These are phyloP conservation scores for Andricus quercusramuli DNA, from an alignment of 2,888 invertebrate genomes.

Conservation along the genomic window DNA sequence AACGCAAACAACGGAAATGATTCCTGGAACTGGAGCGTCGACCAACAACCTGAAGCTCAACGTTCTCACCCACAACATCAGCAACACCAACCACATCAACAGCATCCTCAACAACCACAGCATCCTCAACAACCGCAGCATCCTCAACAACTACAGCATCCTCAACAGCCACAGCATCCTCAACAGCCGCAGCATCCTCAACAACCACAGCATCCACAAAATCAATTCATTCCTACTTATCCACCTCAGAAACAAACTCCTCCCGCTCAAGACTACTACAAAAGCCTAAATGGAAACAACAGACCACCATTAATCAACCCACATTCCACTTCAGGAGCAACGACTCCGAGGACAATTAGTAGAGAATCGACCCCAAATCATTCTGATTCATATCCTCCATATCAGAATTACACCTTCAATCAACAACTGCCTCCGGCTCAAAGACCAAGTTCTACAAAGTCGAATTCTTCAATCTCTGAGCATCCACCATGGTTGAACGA, in stretches of 20 bases:
- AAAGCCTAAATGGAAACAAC: constrained; percentile 73
- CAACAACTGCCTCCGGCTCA: constrained; percentile 62
- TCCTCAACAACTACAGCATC: constrained; percentile 41
- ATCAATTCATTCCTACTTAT: constrained; percentile 62
- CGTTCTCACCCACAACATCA: constrained; percentile 52
- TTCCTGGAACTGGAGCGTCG: constrained; percentile 76
- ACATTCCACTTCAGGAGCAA: constrained; percentile 58
- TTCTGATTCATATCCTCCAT: constrained; percentile 64
- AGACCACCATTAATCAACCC: constrained; percentile 59
- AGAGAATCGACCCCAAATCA: constrained; percentile 66
- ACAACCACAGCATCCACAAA: constrained; percentile 45
- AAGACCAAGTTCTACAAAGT: constrained; percentile 57
- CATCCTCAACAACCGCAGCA: constrained; percentile 43
- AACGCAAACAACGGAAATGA: constrained; percentile 71
- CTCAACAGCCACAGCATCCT: constrained; percentile 56
- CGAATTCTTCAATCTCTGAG: constrained; percentile 53
- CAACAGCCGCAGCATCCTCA: constrained; percentile 51
- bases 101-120: constrained; percentile 49
- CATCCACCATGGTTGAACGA: constrained; percentile 62
- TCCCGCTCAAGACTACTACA: constrained; percentile 69
- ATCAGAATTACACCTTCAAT: constrained; percentile 64
- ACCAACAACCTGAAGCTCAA: constrained; percentile 69
- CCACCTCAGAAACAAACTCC: constrained; percentile 63
- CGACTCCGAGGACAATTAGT: constrained; percentile 51
- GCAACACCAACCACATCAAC: constrained; percentile 42